Evolutionary conservation across 2,797 vertebrate species (phyloP).

Genomic region (Xenops minutus): DNA sequence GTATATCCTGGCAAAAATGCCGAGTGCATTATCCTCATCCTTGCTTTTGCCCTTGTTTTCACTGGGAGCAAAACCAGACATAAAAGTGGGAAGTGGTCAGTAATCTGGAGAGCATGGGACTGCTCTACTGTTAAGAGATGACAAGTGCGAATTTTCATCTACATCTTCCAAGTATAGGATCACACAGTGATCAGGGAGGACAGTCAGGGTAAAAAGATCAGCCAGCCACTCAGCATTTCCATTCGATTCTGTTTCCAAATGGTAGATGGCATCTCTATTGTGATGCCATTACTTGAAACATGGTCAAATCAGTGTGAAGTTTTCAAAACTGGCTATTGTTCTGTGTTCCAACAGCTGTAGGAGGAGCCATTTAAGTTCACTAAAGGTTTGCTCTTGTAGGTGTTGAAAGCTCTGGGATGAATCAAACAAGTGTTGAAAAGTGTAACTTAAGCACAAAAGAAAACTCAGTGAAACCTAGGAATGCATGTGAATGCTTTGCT

Average conservation of each 20-base stretch:
- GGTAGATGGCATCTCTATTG: neutral
- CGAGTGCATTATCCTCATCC: neutral
- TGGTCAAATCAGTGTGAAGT: neutral
- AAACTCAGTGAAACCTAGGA: neutral
- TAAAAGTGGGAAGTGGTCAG: neutral
- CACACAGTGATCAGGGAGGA: neutral
- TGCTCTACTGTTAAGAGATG: neutral
- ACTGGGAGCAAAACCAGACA: neutral
- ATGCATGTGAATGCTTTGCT: neutral
- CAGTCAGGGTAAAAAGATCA: neutral
- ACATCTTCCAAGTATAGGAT: neutral
- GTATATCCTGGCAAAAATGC: neutral
- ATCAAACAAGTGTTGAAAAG: neutral
- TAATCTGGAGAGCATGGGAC: fast-evolving
- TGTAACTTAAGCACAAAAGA: neutral
- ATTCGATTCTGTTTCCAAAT: neutral
- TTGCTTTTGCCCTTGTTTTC: neutral
- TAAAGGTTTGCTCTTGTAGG: neutral
- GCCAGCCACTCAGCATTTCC: neutral
- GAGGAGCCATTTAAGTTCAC: neutral
- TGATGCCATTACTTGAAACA: neutral
- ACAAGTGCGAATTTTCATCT: neutral
- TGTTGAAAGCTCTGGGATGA: neutral
- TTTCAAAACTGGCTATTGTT: neutral
- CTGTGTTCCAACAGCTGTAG: neutral